Evolutionary conservation across 2,113 vertebrate genomes (phyloP), one percentile per base, ranked within the genome.

Genomic region (Hippocampus guttulatus): DNA sequence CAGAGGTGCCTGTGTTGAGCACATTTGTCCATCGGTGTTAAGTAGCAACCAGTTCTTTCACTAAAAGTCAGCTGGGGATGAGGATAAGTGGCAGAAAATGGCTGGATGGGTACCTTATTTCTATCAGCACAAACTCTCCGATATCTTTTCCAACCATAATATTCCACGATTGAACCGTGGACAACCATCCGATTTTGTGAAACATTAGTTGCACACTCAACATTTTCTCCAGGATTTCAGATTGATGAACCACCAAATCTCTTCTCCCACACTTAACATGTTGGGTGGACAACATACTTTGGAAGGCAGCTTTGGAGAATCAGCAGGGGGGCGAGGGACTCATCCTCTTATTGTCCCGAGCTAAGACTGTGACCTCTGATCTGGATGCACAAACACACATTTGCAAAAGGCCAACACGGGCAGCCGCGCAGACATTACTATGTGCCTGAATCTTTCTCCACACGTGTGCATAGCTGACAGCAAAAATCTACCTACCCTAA

Each of bases 311-410:
- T 81, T 75, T 70, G 62, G 38, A 73, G 61, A 77, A 81, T 61
- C 83, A 72, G 74, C 77, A 74, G 68, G 81, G 73, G 83, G 82
- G 55, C 70, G 73, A 66, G 40, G 69, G 75, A 77, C 66, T 80
- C 49, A 20, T 51, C 79, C 75, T 82, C 71, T 73, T 83, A 62
- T 86, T 85, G 70, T 62, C 51, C 80, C 74, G 57, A 64, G 76
- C 72, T 63, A 77, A 79, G 70, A 74, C 73, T 71, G 18, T 79
- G 75, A 83, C 81, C 87, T 87, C 55, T 87, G 84, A 86, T 75
- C 84, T 73, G 47, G 33, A 81, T 64, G 71, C 61, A 71, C 67
- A 83, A 38, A 82, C 64, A 71, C 8, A 62, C 6, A 62, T 21
- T 62, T 27, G 54, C 69, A 70, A 67, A 38, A 58, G 10, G 20